Conservation (phyloP, 2,797 vertebrate genomes). For the Lacerta bilineata region DNA sequence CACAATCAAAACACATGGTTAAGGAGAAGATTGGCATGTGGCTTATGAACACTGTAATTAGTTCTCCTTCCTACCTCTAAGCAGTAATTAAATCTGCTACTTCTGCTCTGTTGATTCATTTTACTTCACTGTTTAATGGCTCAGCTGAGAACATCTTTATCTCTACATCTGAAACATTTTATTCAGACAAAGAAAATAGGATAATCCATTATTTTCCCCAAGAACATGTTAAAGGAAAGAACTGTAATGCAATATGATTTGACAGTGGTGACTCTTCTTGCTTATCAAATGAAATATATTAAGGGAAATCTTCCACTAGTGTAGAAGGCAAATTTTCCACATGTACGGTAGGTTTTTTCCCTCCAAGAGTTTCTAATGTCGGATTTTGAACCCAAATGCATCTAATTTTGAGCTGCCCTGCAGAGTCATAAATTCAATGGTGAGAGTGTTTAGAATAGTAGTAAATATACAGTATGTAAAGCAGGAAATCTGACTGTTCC, state of each 20-base stretch:
- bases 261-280: constrained; percentile 59
- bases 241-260: constrained; percentile 59
- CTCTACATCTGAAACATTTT: constrained; percentile 89
- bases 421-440: constrained; percentile 30
- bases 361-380: constrained; percentile 23
- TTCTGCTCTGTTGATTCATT: constrained; percentile 92
- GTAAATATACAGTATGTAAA: constrained; percentile 28
- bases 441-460: constrained; percentile 15
- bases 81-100: constrained; percentile 93
- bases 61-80: constrained; percentile 88
- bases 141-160: constrained; percentile 87
- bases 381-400: not conserved
- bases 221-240: constrained; percentile 71
- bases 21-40: constrained; percentile 77
- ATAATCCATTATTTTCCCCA: constrained; percentile 81
- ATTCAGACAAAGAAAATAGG: constrained; percentile 83
- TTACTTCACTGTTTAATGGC: constrained; percentile 89
- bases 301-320: constrained; percentile 49
- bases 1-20: constrained; percentile 76
- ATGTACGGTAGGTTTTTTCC: constrained; percentile 18
- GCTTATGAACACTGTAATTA: constrained; percentile 89
- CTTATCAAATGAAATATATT: constrained; percentile 66
- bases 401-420: constrained; percentile 31
- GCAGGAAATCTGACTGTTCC: not conserved
- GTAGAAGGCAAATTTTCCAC: constrained; percentile 25